Evolutionary conservation across 2,888 invertebrate species (phyloP), one percentile per base, ranked within the genome.

Genomic region (Heliconius ethilla): DNA sequence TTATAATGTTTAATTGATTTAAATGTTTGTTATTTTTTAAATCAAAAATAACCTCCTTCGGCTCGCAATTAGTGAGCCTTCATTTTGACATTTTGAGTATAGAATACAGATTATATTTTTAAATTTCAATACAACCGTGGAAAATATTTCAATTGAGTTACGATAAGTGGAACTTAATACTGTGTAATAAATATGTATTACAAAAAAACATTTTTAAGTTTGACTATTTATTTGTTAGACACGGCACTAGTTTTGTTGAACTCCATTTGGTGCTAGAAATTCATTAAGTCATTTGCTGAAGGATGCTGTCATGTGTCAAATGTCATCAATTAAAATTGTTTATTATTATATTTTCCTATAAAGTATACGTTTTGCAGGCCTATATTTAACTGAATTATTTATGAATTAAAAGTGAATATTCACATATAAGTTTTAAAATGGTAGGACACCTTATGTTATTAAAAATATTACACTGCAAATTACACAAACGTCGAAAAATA

Each of bases 391-490:
- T 29, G 15, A 22, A 18, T 45, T 3, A 29, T 70, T 76, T 70
- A 59, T 72, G 13, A 72, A 55, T 72, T 66, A 72, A 65, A 76
- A 65, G 18, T 55, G 29, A 66, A 27, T 22, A 6, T 55, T 25
- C 15, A 27, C 73, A 4, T 40, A 29, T 10, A 13, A 37, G 3
- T 69, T 69, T n/a, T 27, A 85, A 82, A 79, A 90, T 90, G 90
- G 89, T 89, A 70, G 87, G 87, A 1, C 80, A 88, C 6, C 75
- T 88, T 75, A 76, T 89, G 79, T 84, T 91, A n/a, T 74, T 90
- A 75, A 89, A 89, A 85, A 84, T 91, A 81, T 81, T 91, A 76
- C 91, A 91, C 80, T 89, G 87, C 79, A 89, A 85, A 81, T 77
- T 83, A 15, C 78, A 81, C 29, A 83, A 83, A 83, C 82, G 73